These are phyloP conservation scores for Apomyelois bistriatella DNA, from an alignment of 2,888 invertebrate species.

Conservation along the genomic window DNA sequence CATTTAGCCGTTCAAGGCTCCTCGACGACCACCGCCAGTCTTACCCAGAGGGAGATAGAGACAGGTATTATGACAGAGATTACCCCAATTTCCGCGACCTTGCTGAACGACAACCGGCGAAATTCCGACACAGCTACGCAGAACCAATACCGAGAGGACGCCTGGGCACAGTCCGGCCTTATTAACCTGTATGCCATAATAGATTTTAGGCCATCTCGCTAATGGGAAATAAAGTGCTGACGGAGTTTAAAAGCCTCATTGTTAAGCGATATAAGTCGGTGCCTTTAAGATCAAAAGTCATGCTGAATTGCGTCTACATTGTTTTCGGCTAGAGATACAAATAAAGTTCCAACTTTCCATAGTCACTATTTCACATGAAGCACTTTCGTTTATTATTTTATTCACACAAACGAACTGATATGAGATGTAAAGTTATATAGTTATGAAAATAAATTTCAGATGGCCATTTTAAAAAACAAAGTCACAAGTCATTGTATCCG, in stretches of 20 bases:
- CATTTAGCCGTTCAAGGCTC: slow-evolving; percentile 70
- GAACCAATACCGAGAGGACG: slow-evolving; percentile 80
- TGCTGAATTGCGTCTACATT: slow-evolving; percentile 3
- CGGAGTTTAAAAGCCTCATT: background rate
- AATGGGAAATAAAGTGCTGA: background rate
- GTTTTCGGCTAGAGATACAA: slow-evolving; percentile 10
- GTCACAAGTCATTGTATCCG: background rate
- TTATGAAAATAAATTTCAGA: background rate
- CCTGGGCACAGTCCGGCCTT: slow-evolving; percentile 72
- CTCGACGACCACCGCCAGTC: slow-evolving; percentile 70
- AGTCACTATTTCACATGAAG: slow-evolving; percentile 11
- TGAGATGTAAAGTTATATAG: background rate
- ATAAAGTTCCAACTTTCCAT: slow-evolving; percentile 13
- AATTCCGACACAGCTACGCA: slow-evolving; percentile 83
- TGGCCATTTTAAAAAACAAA: background rate
- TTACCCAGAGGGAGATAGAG: slow-evolving; percentile 63
- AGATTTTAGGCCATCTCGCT: slow-evolving; percentile 37
- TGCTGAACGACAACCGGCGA: slow-evolving; percentile 63
- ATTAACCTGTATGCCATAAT: slow-evolving; percentile 70
- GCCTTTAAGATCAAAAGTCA: slow-evolving; percentile 7
- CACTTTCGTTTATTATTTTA: slow-evolving; percentile 11
- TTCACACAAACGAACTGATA: slow-evolving; percentile 12
- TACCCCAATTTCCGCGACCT: slow-evolving; percentile 68
- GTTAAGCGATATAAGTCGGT: background rate
- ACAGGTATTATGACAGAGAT: slow-evolving; percentile 66